These are phyloP conservation scores for Dryas iulia DNA, from an alignment of 1,140 invertebrate genomes.

Conservation along the genomic window DNA sequence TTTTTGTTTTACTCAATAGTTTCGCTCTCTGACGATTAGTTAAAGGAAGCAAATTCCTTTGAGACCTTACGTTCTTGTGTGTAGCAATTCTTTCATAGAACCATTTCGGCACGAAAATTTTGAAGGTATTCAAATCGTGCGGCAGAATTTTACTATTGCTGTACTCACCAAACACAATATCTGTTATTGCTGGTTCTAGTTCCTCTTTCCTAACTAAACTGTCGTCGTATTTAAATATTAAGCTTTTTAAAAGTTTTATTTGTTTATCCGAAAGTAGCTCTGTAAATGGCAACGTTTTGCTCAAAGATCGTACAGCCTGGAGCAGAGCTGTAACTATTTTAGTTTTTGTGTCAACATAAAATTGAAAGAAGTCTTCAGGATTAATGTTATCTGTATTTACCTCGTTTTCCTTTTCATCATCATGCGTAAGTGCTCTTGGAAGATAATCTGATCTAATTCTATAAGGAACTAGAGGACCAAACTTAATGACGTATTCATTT, in stretches of 20 bases:
- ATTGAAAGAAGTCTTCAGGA: slow-evolving; percentile 25
- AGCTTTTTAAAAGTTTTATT: slow-evolving; percentile 10
- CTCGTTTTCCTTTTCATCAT: not conserved
- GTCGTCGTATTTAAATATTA: slow-evolving; percentile 12
- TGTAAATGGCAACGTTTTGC: not conserved
- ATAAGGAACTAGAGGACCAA: not conserved
- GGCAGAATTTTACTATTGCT: slow-evolving; percentile 33
- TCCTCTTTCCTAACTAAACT: not conserved
- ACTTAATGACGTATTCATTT: not conserved
- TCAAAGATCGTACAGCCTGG: not conserved
- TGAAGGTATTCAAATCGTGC: slow-evolving; percentile 31
- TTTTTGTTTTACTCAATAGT: slow-evolving; percentile 28
- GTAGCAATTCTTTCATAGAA: slow-evolving; percentile 21
- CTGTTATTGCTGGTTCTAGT: slow-evolving; percentile 22
- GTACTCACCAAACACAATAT: slow-evolving; percentile 33
- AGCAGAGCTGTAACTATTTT: not conserved
- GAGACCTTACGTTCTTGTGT: slow-evolving; percentile 15
- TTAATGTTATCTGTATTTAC: not conserved
- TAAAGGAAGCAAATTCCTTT: slow-evolving; percentile 34
- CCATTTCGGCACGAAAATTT: slow-evolving; percentile 43
- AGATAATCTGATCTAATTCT: not conserved
- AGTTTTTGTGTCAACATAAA: slow-evolving; percentile 7
- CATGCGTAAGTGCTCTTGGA: not conserved
- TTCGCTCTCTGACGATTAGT: slow-evolving; percentile 40
- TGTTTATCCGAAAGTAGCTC: not conserved